Percentiles rank a stretch among this genome's conserved stretches.
Evolutionary conservation across 2,888 invertebrate genomes (phyloP).

Genomic region (Eupelmus urozonus): DNA sequence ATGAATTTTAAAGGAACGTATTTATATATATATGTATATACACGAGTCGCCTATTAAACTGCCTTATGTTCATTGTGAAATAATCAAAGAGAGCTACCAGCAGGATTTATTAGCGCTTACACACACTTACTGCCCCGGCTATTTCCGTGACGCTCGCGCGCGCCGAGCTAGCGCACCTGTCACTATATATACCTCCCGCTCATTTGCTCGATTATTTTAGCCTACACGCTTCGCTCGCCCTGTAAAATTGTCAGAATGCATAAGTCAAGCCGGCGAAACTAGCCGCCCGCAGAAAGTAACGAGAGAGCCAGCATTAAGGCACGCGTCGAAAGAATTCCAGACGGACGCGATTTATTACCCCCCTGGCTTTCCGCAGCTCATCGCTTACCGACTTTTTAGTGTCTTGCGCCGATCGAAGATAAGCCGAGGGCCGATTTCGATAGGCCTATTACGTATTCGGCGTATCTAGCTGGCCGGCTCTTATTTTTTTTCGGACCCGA

Average conservation of each 20-base stretch:
- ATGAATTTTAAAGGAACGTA: constrained; percentile 9
- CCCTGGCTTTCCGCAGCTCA: constrained; percentile 26
- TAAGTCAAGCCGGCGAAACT: background rate
- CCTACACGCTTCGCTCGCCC: no score
- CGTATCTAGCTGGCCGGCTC: no score
- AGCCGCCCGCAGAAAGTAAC: background rate
- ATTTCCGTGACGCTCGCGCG: constrained; percentile 8
- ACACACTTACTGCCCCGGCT: background rate
- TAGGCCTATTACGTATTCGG: no score
- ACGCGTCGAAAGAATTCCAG: constrained; percentile 9
- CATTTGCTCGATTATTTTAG: constrained; percentile 25
- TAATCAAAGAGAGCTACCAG: background rate
- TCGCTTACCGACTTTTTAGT: constrained; percentile 19
- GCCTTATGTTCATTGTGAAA: background rate
- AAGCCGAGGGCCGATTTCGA: no score
- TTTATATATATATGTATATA: no score
- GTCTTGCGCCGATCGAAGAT: constrained; percentile 7
- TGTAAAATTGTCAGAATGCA: background rate
- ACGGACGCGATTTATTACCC: constrained; percentile 22
- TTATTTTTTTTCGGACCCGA: constrained; percentile 5
- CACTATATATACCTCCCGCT: constrained; percentile 1
- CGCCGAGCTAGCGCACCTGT: no score
- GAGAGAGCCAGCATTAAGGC: background rate
- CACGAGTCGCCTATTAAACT: background rate
- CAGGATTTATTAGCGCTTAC: constrained; percentile 18